phyloP scores from a whole-genome alignment of 2,888 invertebrate species.

The Luperina nickerlii region DNA sequence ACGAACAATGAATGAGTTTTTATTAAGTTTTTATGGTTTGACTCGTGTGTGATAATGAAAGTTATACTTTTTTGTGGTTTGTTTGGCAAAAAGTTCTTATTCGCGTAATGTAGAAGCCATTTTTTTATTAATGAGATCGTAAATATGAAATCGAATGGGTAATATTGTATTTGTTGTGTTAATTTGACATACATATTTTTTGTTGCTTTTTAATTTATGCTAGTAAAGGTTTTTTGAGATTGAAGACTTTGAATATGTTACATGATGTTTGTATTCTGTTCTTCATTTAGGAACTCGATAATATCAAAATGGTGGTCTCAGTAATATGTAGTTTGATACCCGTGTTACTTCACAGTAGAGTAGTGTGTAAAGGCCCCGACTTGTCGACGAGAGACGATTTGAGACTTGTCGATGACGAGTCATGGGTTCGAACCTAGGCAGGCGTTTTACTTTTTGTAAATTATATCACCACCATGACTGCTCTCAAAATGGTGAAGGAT shows the following conservation, averaged over 20 bases:
- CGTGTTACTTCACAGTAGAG: neutral
- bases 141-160: constrained; percentile 54
- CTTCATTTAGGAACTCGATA: neutral
- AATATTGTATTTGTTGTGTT: constrained; percentile 44
- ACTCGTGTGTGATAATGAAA: constrained; percentile 74
- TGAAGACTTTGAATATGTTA: constrained; percentile 6
- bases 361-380: neutral
- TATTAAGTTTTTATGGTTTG: constrained; percentile 69
- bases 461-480: neutral
- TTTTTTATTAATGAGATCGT: constrained; percentile 59
- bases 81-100: constrained; percentile 63
- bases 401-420: neutral
- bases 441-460: neutral
- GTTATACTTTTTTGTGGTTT: constrained; percentile 69
- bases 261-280: neutral
- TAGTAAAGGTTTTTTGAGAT: neutral
- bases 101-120: constrained; percentile 66
- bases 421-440: neutral
- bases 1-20: constrained; percentile 74
- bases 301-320: neutral
- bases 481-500: neutral
- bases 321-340: neutral
- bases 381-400: neutral
- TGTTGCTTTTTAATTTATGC: constrained; percentile 14
- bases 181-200: constrained; percentile 34